Evolutionary conservation across 2,113 vertebrate species (phyloP), one percentile per base, ranked within the genome.

Genomic region (Camelus dromedarius): DNA sequence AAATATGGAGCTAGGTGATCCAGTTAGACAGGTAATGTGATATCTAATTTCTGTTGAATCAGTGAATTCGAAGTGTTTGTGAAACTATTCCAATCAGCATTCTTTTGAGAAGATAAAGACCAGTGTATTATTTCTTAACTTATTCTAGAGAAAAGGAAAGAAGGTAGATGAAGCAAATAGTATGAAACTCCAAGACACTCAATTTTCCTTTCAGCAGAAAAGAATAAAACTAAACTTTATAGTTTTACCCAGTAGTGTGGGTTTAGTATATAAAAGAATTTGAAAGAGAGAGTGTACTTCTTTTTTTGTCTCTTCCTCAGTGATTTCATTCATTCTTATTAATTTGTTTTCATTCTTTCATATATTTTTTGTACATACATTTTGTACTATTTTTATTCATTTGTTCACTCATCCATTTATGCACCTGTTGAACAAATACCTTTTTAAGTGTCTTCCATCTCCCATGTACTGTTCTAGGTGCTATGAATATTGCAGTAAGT

Each of bases 141-240:
- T 80, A 32, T 11, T 54, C 56, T 52, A 42, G 11, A 60, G 20
- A 67, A 18, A 50, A 66, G 54, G 15, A 64, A 46, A 76, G 54
- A 32, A 72, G 28, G 14, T 67, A 15, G 64, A 75, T 70, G 32
- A 93, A 70, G 22, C 15, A 95, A 81, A 89, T 46, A 75, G 35
- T 50, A 38, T 58, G n/a, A 35, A 73, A 69, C 92, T 8, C 56
- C 4, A 38, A 75, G 30, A 83, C 66, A 26, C n/a, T 89, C 15
- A 76, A n/a, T 58, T 72, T 46, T 89, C 87, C 62, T 94, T 84
- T 79, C 3, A 67, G 42, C 30, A 93, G 67, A 87, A 69, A 67
- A 73, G n/a, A 62, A 73, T 83, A 88, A 77, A 10, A 54, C 20
- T 50, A 6, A 1, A 60, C 1, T 24, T 62, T 62, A 28, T 20